Evolutionary conservation across 2,113 vertebrate genomes (phyloP).

Genomic region (Corvus hawaiiensis): DNA sequence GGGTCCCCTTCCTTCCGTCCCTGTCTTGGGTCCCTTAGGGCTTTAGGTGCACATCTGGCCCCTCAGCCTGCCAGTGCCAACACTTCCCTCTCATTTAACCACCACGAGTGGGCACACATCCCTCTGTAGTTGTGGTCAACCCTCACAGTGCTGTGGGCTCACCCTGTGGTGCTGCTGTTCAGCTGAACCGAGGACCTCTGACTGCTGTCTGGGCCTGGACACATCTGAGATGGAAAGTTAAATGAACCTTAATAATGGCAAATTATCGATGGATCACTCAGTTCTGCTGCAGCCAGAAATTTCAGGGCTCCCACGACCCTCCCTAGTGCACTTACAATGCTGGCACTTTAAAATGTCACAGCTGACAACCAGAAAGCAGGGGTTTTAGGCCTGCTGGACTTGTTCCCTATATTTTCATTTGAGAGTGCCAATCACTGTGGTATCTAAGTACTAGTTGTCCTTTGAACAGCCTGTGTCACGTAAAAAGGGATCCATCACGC

Average conservation of each 20-base stretch:
- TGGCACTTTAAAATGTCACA: slow-evolving; percentile 14
- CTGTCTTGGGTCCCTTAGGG: background rate
- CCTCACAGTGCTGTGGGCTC: background rate
- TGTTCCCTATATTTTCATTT: slow-evolving; percentile 5
- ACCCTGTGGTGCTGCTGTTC: background rate
- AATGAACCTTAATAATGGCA: background rate
- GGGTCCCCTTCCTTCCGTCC: slow-evolving; percentile 13
- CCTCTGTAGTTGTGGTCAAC: background rate
- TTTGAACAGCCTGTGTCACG: background rate
- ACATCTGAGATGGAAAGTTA: background rate
- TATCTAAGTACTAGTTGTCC: slow-evolving; percentile 41
- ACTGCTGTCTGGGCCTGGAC: background rate
- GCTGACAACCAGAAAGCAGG: background rate
- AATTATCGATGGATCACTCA: background rate
- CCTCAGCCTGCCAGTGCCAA: background rate
- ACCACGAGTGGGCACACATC: background rate
- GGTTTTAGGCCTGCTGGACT: background rate
- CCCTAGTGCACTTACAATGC: background rate
- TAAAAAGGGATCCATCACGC: background rate
- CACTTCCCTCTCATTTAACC: background rate
- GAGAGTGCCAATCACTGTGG: background rate
- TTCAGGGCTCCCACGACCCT: background rate
- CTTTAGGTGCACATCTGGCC: background rate
- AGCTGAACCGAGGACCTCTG: background rate
- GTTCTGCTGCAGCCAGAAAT: background rate